A percentile compares a stretch with the other conserved stretches of the same genome.
Evolutionary conservation across 2,113 vertebrate species (phyloP).

Genomic region (Corythornis madagascariensis): DNA sequence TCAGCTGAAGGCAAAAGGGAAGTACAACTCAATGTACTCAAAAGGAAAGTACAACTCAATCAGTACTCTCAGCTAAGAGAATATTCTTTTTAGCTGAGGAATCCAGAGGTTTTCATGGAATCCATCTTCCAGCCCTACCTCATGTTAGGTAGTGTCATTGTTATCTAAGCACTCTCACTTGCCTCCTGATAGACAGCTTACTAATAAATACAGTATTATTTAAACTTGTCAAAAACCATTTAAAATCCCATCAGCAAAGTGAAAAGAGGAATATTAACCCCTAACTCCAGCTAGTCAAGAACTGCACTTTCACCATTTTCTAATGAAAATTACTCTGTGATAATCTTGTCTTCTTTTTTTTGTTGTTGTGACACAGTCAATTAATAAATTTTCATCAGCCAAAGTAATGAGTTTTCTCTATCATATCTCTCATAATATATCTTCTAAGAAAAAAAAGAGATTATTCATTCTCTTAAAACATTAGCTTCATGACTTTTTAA

Average conservation of each 20-base stretch:
- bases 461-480: slow-evolving; percentile 21
- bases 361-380: neutral
- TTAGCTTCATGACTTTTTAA: neutral
- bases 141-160: neutral
- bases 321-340: slow-evolving; percentile 4
- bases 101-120: neutral
- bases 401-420: slow-evolving; percentile 16
- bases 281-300: neutral
- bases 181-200: neutral
- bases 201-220: neutral
- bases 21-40: neutral
- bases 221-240: neutral
- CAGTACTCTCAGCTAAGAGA: neutral
- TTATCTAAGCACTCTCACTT: neutral
- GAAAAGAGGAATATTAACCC: neutral
- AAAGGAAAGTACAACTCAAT: neutral
- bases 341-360: neutral
- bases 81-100: neutral
- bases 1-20: neutral
- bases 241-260: neutral
- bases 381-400: slow-evolving; percentile 15
- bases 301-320: neutral
- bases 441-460: neutral
- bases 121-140: neutral
- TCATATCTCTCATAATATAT: neutral